These are phyloP conservation scores for Apocrypta bakeri DNA, from an alignment of 1,140 invertebrate species.

Conservation along the genomic window DNA sequence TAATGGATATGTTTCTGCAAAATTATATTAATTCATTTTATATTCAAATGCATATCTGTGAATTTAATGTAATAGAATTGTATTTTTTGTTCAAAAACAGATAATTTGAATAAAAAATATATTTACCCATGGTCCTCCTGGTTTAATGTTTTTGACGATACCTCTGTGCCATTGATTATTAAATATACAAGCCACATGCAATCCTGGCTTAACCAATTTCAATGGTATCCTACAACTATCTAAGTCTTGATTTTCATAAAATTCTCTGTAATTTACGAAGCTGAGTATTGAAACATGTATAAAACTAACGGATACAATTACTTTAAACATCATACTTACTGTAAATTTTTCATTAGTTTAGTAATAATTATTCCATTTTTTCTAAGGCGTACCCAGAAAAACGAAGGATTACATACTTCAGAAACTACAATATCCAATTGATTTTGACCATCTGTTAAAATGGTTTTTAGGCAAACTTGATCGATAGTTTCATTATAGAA, in stretches of 20 bases:
- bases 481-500: slow-evolving; percentile 63
- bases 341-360: slow-evolving; percentile 60
- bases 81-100: too few relatives aligned
- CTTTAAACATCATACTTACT: slow-evolving; percentile 60
- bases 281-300: slow-evolving; percentile 32
- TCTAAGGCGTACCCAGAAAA: slow-evolving; percentile 67
- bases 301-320: neutral
- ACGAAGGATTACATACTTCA: slow-evolving; percentile 66
- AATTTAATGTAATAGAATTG: too few relatives aligned
- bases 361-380: slow-evolving; percentile 54
- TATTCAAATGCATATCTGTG: too few relatives aligned
- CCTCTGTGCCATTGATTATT: slow-evolving; percentile 66
- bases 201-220: slow-evolving; percentile 60
- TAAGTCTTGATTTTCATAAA: slow-evolving; percentile 54
- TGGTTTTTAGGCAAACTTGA: slow-evolving; percentile 56
- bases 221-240: slow-evolving; percentile 60
- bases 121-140: slow-evolving; percentile 58
- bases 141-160: slow-evolving; percentile 62
- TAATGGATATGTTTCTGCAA: too few relatives aligned
- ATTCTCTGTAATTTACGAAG: slow-evolving; percentile 59
- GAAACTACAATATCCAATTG: slow-evolving; percentile 54
- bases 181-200: slow-evolving; percentile 68
- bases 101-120: too few relatives aligned
- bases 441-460: slow-evolving; percentile 8
- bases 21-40: too few relatives aligned